Evolutionary conservation across 1,140 invertebrate genomes (phyloP).

Genomic region (Orchestia grillus): DNA sequence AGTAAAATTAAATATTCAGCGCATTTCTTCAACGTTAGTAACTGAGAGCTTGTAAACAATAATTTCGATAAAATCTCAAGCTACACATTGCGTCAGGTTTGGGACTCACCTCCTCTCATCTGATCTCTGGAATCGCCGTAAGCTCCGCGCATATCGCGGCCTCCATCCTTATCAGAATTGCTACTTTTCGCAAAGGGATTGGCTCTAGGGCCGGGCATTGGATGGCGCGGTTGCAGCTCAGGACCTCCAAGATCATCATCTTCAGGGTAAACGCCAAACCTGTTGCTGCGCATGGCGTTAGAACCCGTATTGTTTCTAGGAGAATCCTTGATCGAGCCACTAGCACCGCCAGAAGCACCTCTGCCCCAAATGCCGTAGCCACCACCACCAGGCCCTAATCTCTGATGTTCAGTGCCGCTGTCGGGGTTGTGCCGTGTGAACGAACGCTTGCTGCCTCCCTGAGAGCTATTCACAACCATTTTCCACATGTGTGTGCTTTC

Average conservation of each 20-base stretch:
- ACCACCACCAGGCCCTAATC: neutral
- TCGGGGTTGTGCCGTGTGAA: neutral
- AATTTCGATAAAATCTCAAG: neutral
- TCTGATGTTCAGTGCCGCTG: constrained; percentile 15
- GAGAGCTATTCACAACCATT: neutral
- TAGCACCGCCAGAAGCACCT: constrained; percentile 8
- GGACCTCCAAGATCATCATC: constrained; percentile 18
- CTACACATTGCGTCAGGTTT: neutral
- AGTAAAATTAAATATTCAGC: too few species aligned
- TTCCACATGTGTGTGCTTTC: constrained; percentile 16
- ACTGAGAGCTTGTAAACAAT: too few species aligned
- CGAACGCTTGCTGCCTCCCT: neutral
- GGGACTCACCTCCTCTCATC: constrained; percentile 46
- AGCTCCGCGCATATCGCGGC: neutral
- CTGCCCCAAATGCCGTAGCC: neutral
- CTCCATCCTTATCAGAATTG: neutral
- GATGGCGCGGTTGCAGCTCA: constrained; percentile 7
- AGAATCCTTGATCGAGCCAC: neutral
- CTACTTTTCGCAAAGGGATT: neutral
- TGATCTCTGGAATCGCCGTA: constrained; percentile 18
- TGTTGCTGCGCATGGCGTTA: neutral
- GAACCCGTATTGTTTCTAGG: neutral
- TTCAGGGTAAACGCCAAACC: neutral
- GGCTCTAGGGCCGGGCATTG: neutral
- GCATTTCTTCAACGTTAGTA: too few species aligned